Evolutionary conservation across 2,797 vertebrate species (phyloP), one percentile per base, ranked within the genome.

Genomic region (Galago senegalensis): DNA sequence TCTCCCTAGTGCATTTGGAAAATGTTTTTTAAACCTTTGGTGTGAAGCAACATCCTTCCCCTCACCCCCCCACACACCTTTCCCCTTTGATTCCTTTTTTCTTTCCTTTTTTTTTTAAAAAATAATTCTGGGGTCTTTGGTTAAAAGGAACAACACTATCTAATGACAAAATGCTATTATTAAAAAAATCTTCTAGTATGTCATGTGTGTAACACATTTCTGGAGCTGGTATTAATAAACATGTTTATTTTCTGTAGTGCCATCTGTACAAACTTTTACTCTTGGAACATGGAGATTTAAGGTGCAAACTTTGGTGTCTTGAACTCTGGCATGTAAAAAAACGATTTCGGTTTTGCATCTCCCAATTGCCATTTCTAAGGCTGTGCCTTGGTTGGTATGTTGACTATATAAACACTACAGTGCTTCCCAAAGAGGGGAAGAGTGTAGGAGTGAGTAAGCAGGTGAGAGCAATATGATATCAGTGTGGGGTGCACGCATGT

Each of bases 41-140:
- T 99, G 98, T 99, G 98, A 98, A 98, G 98, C 98, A 98, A 97
- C 97, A 95, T 98, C 97, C 94, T 97, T 69, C 61, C 92, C 95
- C 91, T 95, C 84, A 5, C 3, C 11, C 18, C 29, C 20, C 10
- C 49, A 3, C 27, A 14, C 7, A 27, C 1, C 34, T 4, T 16
- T 81, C 96, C 97, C 87, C 91, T 97, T 98, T 97, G 91, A 87
- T 96, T n/a, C 60, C 11, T 94, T 98, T 98, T 97, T 97, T 85
- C 97, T 96, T 98, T 97, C 97, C 96, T 98, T 98, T 85, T 34
- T 93, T 98, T 98, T 97, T 96, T 84, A 93, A 98, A 97, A 93
- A 98, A 97, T 96, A 96, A 98, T 98, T 98, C 97, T 97, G 98
- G 97, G 98, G 88, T 99, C 98, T 99, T 99, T 99, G 98, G 98